Conservation (phyloP, 2,888 invertebrate genomes). For the Drosophila anceps region DNA sequence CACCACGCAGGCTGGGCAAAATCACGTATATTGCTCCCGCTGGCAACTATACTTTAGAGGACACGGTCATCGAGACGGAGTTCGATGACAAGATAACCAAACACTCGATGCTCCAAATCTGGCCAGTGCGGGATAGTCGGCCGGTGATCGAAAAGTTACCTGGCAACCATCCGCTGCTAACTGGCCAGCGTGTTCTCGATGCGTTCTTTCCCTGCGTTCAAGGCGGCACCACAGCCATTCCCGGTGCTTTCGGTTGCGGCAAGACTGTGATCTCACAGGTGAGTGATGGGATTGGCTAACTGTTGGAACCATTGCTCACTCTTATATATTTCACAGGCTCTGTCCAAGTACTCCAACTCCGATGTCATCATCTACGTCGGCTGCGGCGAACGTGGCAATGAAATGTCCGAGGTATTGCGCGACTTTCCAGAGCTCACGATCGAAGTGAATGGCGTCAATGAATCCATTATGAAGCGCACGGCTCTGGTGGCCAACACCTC, state of each 20-base stretch:
- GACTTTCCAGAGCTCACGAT: conserved; percentile 99
- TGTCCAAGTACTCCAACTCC: conserved; percentile 99
- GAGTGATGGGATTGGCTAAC: neutral
- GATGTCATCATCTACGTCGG: conserved; percentile 99
- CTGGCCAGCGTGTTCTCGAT: conserved; percentile 99
- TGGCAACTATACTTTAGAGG: conserved; percentile 97
- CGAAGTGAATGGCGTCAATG: conserved; percentile 97
- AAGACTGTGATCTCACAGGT: conserved; percentile 98
- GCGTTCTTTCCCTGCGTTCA: conserved; percentile 99
- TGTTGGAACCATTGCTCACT: neutral
- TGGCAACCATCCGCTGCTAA: conserved; percentile 98
- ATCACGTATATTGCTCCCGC: conserved; percentile 96
- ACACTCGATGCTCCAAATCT: conserved; percentile 98
- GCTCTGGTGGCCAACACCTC: conserved; percentile 99
- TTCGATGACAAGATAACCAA: conserved; percentile 96
- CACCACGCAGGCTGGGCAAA: conserved; percentile 97
- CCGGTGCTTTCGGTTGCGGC: conserved; percentile 99
- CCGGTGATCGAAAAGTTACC: conserved; percentile 98
- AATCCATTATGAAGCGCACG: conserved; percentile 99
- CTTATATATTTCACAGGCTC: conserved; percentile 87
- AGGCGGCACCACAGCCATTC: conserved; percentile 99
- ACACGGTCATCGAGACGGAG: conserved; percentile 97
- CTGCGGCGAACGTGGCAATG: conserved; percentile 99
- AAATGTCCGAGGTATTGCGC: conserved; percentile 99
- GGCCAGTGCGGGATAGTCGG: conserved; percentile 99